These are phyloP conservation scores for Rhagologus leucostigma DNA, from an alignment of 2,113 vertebrate species.

Conservation along the genomic window DNA sequence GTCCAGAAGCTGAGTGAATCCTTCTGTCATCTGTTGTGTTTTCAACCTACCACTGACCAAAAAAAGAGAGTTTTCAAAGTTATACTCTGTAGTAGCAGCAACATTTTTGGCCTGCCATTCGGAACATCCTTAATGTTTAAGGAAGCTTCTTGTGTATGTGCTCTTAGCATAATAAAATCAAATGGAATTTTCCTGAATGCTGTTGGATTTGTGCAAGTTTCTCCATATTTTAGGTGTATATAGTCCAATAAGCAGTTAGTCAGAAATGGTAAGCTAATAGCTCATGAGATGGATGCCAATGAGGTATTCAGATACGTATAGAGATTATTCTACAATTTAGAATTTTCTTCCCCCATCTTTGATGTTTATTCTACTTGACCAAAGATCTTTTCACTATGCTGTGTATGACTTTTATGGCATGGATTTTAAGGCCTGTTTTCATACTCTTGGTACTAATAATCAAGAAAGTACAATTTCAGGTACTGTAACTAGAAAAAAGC, in stretches of 20 bases:
- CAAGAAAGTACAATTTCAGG: background rate
- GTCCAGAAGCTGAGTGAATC: background rate
- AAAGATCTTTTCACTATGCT: background rate
- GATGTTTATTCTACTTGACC: background rate
- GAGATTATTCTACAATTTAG: background rate
- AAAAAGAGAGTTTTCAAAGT: background rate
- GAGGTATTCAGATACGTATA: background rate
- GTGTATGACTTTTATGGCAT: background rate
- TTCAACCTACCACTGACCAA: background rate
- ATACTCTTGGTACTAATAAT: background rate
- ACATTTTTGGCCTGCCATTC: background rate
- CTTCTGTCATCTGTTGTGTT: background rate
- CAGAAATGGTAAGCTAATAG: background rate
- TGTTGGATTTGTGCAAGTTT: background rate
- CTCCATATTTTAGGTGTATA: background rate
- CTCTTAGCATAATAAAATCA: background rate
- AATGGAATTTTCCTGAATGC: background rate
- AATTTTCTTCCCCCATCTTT: fast-evolving
- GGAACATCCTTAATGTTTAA: background rate
- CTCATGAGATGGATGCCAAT: background rate
- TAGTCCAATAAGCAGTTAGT: background rate
- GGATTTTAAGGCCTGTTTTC: background rate
- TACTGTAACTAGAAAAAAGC: background rate
- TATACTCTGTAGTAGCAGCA: background rate
- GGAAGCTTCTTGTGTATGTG: background rate